Percentiles rank a stretch among this genome's conserved stretches.
phyloP scores from a whole-genome alignment of 2,888 invertebrate species.

The Erannis defoliaria region DNA sequence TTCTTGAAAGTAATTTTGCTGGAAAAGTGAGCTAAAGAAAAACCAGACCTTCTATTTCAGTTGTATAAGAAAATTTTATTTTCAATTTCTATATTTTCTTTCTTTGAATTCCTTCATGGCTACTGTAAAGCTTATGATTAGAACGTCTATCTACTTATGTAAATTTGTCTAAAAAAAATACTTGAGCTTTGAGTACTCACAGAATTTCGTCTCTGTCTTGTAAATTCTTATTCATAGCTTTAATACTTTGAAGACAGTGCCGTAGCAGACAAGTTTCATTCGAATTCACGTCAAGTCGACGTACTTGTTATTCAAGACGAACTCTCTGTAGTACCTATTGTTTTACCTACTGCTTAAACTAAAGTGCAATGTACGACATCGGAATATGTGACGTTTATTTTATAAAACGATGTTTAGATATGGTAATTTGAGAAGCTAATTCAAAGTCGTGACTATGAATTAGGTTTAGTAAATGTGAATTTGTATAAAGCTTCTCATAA shows the following conservation, averaged over 20 bases:
- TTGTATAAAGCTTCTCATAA: background rate
- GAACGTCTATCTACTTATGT: slow-evolving; percentile 14
- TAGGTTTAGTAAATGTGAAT: background rate
- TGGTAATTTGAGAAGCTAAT: slow-evolving; percentile 14
- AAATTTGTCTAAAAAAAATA: slow-evolving; percentile 7
- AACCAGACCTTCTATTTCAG: slow-evolving; percentile 13
- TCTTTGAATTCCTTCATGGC: slow-evolving; percentile 9
- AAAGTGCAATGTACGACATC: slow-evolving; percentile 48
- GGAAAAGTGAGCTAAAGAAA: background rate
- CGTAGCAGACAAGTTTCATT: slow-evolving; percentile 60
- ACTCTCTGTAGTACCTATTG: slow-evolving; percentile 75
- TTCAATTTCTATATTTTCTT: slow-evolving; percentile 17
- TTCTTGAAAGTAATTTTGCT: slow-evolving; percentile 7
- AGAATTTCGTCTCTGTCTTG: slow-evolving; percentile 5
- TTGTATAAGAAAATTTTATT: slow-evolving; percentile 19
- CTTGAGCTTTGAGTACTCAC: background rate
- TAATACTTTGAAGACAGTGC: slow-evolving; percentile 28
- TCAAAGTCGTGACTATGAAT: slow-evolving; percentile 15
- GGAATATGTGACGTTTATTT: slow-evolving; percentile 22
- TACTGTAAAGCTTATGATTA: slow-evolving; percentile 21
- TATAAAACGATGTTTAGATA: slow-evolving; percentile 25
- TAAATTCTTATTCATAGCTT: slow-evolving; percentile 22
- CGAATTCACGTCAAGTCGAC: slow-evolving; percentile 79
- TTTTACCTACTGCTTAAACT: slow-evolving; percentile 72
- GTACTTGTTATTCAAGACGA: slow-evolving; percentile 84